Conservation (phyloP, 2,113 vertebrate species). For the Cyprinodon variegatus region DNA sequence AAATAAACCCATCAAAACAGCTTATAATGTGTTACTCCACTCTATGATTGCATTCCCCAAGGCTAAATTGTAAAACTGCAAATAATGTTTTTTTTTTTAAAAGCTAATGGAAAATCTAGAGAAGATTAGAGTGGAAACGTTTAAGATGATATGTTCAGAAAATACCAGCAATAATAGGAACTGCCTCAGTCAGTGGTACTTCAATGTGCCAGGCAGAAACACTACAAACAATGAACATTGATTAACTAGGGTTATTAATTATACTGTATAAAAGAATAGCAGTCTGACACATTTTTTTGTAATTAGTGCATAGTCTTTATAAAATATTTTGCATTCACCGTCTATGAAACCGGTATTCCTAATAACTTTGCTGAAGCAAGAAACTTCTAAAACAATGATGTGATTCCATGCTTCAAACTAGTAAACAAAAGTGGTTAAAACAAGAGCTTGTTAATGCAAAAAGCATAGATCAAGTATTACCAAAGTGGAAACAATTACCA, state of each 20-base stretch:
- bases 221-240: background rate
- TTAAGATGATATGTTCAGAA: background rate
- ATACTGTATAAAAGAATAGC: background rate
- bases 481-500: slow-evolving; percentile 2
- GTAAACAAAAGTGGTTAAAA: slow-evolving; percentile 6
- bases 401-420: slow-evolving; percentile 1
- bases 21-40: no score
- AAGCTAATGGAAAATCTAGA: no score
- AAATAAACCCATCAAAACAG: no score
- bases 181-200: background rate
- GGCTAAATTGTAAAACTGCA: background rate
- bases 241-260: background rate
- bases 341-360: background rate
- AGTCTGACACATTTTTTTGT: background rate
- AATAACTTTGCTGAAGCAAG: background rate
- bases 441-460: background rate
- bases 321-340: background rate
- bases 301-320: background rate
- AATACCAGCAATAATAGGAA: background rate
- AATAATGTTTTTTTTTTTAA: background rate
- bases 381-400: background rate
- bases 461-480: background rate
- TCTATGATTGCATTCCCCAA: background rate
- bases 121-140: background rate
- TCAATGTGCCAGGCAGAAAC: background rate